These are phyloP conservation scores for Gracilinanus agilis DNA, from an alignment of 2,113 vertebrate genomes.

Conservation along the genomic window DNA sequence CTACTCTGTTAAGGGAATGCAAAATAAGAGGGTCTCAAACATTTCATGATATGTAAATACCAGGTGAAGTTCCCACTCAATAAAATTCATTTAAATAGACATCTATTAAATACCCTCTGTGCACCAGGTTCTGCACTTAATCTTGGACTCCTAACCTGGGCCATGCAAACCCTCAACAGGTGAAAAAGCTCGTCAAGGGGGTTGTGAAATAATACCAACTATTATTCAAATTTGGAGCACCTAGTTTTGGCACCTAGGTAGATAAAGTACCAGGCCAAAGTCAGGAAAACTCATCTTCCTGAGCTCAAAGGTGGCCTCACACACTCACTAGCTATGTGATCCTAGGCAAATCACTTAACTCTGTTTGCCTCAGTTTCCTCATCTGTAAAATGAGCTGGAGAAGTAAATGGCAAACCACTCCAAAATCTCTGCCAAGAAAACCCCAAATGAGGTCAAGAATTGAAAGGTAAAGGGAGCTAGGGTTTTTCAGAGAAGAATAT, in stretches of 20 bases:
- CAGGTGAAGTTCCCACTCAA: background rate
- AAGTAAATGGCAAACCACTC: background rate
- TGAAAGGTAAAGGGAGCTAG: background rate
- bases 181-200: too few relatives aligned
- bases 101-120: background rate
- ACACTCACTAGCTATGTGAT: background rate
- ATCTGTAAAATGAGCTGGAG: background rate
- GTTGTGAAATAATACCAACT: background rate
- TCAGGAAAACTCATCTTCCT: background rate
- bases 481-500: background rate
- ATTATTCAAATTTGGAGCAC: background rate
- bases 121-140: background rate
- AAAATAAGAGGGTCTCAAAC: background rate
- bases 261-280: background rate
- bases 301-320: background rate
- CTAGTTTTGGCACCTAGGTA: background rate
- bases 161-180: background rate
- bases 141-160: background rate
- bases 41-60: background rate
- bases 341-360: background rate
- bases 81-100: background rate
- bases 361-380: background rate
- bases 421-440: background rate
- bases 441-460: background rate
- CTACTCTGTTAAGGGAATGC: background rate